Conservation (phyloP, 2,797 vertebrate species). For the Anabas testudineus region DNA sequence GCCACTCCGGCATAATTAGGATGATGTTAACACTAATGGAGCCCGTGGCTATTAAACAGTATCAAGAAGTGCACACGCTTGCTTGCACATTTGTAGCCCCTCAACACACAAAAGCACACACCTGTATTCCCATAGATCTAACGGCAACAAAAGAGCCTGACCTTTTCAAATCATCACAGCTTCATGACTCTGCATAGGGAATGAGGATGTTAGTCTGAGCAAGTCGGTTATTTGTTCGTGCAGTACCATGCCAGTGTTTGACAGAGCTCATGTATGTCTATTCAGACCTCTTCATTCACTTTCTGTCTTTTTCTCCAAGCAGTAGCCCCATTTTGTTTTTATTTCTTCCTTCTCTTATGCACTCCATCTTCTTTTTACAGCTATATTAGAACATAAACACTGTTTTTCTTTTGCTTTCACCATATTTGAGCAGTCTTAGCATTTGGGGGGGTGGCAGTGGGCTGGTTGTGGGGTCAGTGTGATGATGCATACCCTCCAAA, state of each 20-base stretch:
- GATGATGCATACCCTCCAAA: slow-evolving; percentile 22
- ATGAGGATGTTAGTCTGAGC: slow-evolving; percentile 26
- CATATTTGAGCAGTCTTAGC: slow-evolving; percentile 12
- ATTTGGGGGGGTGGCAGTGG: background rate
- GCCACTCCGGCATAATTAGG: slow-evolving; percentile 61
- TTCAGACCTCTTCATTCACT: background rate
- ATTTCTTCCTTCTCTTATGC: background rate
- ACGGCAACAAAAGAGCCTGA: slow-evolving; percentile 57
- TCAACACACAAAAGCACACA: slow-evolving; percentile 17
- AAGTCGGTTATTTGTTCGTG: slow-evolving; percentile 31
- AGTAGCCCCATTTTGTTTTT: background rate
- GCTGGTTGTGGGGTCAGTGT: slow-evolving; percentile 8
- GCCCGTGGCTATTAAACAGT: slow-evolving; percentile 55
- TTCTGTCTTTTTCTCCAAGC: background rate
- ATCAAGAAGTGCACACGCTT: slow-evolving; percentile 39
- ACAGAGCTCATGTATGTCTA: slow-evolving; percentile 4
- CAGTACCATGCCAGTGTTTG: slow-evolving; percentile 14
- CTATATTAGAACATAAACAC: slow-evolving; percentile 5
- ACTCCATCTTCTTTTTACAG: background rate
- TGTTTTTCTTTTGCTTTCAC: slow-evolving; percentile 26
- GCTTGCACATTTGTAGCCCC: slow-evolving; percentile 28
- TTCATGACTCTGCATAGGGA: slow-evolving; percentile 50
- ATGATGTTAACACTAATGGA: slow-evolving; percentile 72
- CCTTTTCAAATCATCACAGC: slow-evolving; percentile 63
- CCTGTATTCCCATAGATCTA: slow-evolving; percentile 50